Conservation (phyloP, 2,113 vertebrate genomes). For the Thymallus thymallus region DNA sequence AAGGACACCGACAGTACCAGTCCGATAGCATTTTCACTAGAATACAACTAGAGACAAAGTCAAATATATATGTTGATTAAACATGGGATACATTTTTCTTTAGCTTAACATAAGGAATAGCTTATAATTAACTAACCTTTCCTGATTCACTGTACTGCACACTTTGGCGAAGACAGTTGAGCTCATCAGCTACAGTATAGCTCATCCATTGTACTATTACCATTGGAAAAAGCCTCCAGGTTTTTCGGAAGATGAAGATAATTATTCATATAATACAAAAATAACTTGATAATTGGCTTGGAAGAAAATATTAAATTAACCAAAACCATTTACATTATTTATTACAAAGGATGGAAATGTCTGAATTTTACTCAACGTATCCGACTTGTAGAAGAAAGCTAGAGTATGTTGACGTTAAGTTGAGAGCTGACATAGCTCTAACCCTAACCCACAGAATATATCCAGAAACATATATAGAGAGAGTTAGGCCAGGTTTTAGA, state of each 20-base stretch:
- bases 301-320: background rate
- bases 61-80: constrained; percentile 10
- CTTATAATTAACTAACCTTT: constrained; percentile 12
- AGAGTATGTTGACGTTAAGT: constrained; percentile 21
- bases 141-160: constrained; percentile 27
- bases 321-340: background rate
- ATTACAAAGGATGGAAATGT: constrained; percentile 32
- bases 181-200: background rate
- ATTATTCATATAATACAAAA: constrained; percentile 23
- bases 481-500: too few relatives aligned
- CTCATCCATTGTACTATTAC: background rate
- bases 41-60: background rate
- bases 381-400: constrained; percentile 16
- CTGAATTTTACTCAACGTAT: constrained; percentile 19
- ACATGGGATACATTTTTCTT: constrained; percentile 16
- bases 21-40: constrained; percentile 18
- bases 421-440: constrained; percentile 54
- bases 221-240: background rate
- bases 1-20: background rate
- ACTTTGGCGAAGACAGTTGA: background rate
- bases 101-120: constrained; percentile 2
- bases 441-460: constrained; percentile 58
- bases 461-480: background rate
- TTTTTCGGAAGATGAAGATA: constrained; percentile 5
- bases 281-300: constrained; percentile 14